Base-by-base conservation (phyloP, 2,113 vertebrate genomes). In the Microcebus tavaratra region DNA sequence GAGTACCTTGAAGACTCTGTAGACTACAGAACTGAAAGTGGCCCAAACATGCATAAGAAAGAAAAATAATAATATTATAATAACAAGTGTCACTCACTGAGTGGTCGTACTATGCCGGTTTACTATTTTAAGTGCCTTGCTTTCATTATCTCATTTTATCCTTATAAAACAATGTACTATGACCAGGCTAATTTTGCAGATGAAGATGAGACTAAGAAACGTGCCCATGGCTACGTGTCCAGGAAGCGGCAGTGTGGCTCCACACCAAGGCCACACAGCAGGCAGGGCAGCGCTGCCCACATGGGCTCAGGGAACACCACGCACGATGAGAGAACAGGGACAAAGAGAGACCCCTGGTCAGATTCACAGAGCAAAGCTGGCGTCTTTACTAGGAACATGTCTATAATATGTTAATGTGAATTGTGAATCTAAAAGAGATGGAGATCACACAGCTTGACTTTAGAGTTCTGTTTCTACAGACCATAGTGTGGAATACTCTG, bases 71-170 rank as follows among this genome's bases (percentile, higher is more conserved):
- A 90, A 73, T 20, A 21, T 57, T 57, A 57, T 57, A 48, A 72
- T 39, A 73, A 76, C 25, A 86, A 89, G 75, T 70, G 21, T 57
- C 29, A 83, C 18, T 75, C 80, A 67, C 11, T 72, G 36, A 67
- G 29, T 73, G 29, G 7, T 20, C 55, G 53, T 34, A 75, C 61
- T 80, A 34, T 72, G 65, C 68, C 34, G 17, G 29, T 73, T 82
- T 78, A 61, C 55, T 48, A 76, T 55, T 86, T 29, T 39, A 90
- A 95, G 23, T n/a, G 79, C 34, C 42, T 67, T 91, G 68, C 31
- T 48, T 91, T 65, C 27, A 10, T 76, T 65, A 80, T 57, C 50
- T 90, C 65, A 63, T 88, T 88, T n/a, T 76, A 31, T 55, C 50
- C 21, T 91, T 80, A 88, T 25, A 75, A 61, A 65, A 68, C 11